Base-by-base conservation (phyloP, 2,113 vertebrate species). In the Alligator sinensis region DNA sequence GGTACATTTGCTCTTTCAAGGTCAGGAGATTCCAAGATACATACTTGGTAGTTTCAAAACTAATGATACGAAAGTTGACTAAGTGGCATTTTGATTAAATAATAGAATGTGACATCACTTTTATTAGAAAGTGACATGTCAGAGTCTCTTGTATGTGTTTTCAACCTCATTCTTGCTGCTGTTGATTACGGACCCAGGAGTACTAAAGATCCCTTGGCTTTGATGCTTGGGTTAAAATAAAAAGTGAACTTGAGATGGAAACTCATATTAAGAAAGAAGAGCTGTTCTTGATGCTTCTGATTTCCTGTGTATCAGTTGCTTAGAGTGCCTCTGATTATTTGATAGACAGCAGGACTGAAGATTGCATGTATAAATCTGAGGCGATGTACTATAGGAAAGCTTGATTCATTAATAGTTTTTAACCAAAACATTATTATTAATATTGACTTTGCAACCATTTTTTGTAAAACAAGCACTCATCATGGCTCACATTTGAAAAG, bases 381-480 rank as follows among this genome's bases (percentile, higher is more conserved):
- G 3, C 1, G 11, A 13, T 21, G 25, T 66, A 66, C 15, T 72
- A 3, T 57, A 68, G 34, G 15, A 68, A 86, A 80, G 89, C n/a
- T n/a, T 74, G 19, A 91, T 9, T 14, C 24, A 34, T 64, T 89
- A 83, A 13, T 25, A n/a, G 87, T 55, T 80, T 87, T 82, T 78
- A 38, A 88, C 58, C 30, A 86, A 93, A 90, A 87, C 2, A 38
- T 79, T 63, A 86, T 54, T 15, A 70, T 18, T 24, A 47, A 47
- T 47, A 87, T 28, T 25, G 86, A 72, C 21, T 90, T 95, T 66
- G 90, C n/a, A 90, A 86, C 76, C 4, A 21, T 85, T 91, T 80
- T 28, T 2, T 1, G 68, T 87, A 83, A 84, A 30, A 85, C 13
- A 10, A 84, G 89, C 66, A 94, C 68, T 85, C 74, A 83, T 77